A percentile compares a stretch with the other conserved stretches of the same genome.
Evolutionary conservation across 92 coral and sea anemone genomes (phyloP).

Genomic region (Palythoa grandis): DNA sequence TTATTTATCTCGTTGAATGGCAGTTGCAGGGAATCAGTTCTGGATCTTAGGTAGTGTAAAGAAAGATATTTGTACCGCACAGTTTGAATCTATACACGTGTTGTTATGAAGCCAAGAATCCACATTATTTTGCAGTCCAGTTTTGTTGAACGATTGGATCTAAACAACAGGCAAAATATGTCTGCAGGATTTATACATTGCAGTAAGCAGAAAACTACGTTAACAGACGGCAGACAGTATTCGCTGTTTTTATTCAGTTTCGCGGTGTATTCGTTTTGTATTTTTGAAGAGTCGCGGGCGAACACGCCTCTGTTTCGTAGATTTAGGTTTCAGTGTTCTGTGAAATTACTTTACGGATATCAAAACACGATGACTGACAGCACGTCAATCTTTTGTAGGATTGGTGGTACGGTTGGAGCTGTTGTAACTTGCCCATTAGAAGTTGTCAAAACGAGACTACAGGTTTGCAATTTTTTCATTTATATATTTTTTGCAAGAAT

Average conservation of each 20-base stretch:
- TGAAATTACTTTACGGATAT: too few relatives aligned
- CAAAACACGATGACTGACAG: background rate
- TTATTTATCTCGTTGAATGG: background rate
- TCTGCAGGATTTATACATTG: background rate
- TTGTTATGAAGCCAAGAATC: constrained; percentile 13
- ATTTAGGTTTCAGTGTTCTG: background rate
- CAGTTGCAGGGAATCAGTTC: background rate
- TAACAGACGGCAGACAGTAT: background rate
- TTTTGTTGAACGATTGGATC: background rate
- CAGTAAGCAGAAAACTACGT: background rate
- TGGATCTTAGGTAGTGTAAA: background rate
- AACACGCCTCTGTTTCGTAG: background rate
- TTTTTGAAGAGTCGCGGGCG: background rate
- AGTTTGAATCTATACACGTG: constrained; percentile 4
- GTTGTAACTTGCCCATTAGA: constrained; percentile 92
- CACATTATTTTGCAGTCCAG: background rate
- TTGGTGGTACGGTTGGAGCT: constrained; percentile 96
- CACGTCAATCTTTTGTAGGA: constrained; percentile 50
- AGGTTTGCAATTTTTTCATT: constrained; percentile 52
- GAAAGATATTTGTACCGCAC: background rate
- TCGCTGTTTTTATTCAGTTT: background rate
- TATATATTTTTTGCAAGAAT: background rate
- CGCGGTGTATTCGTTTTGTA: background rate
- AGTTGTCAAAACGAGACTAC: constrained; percentile 93
- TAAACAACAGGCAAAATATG: background rate